These are phyloP conservation scores for Psix sp. DNA, from an alignment of 1,140 invertebrate genomes.

Conservation along the genomic window DNA sequence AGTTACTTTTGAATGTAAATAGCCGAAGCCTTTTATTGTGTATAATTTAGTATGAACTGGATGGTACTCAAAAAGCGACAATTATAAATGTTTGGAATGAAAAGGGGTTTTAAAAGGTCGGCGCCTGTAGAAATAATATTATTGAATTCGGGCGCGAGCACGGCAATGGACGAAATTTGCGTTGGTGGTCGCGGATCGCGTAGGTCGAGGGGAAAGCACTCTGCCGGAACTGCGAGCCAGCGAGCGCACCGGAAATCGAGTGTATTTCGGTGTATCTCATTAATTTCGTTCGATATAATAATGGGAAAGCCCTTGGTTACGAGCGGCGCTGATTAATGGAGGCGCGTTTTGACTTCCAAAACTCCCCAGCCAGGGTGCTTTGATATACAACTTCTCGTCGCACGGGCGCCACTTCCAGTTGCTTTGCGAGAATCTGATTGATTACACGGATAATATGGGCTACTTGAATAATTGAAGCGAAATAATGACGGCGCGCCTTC, in stretches of 20 bases:
- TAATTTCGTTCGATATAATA: conserved; percentile 78
- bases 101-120: conserved; percentile 1
- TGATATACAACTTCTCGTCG: conserved; percentile 57
- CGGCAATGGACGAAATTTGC: too few species aligned
- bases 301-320: conserved; percentile 60
- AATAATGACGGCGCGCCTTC: conserved; percentile 63
- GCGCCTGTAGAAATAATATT: conserved; percentile 25
- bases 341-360: conserved; percentile 69
- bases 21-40: too few species aligned
- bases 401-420: conserved; percentile 50
- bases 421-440: conserved; percentile 65
- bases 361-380: conserved; percentile 52
- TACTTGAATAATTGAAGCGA: conserved; percentile 69
- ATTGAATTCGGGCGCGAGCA: conserved; percentile 15
- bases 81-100: conserved; percentile 17
- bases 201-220: conserved; percentile 52
- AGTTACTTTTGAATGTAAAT: too few species aligned
- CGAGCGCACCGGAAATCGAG: conserved; percentile 71
- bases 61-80: too few species aligned
- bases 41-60: too few species aligned
- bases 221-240: conserved; percentile 63
- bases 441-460: conserved; percentile 67
- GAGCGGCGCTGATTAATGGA: conserved; percentile 73
- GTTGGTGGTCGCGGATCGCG: conserved; percentile 7
- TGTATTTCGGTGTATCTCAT: conserved; percentile 78